Conservation (phyloP, 2,797 vertebrate species). For the Heliangelus exortis region DNA sequence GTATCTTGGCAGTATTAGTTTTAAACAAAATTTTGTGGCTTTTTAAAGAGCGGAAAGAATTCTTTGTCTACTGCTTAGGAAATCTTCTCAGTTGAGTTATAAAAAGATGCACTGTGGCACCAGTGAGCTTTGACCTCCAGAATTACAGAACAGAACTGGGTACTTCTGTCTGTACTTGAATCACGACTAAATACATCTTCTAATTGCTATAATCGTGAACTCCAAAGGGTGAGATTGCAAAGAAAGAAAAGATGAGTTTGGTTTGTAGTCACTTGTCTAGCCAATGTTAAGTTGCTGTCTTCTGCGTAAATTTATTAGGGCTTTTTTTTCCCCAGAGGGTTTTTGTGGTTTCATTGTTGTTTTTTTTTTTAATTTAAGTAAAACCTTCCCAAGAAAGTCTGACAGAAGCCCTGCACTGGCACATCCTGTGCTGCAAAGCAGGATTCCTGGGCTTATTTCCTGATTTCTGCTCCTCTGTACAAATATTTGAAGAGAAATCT, state of each 20-base stretch:
- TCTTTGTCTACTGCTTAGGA: not conserved
- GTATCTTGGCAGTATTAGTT: not conserved
- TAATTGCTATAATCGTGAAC: not conserved
- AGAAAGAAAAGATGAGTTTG: not conserved
- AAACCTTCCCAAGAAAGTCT: not conserved
- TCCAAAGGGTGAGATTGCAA: not conserved
- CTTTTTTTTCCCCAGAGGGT: not conserved
- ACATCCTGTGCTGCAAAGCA: not conserved
- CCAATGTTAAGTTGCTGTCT: not conserved
- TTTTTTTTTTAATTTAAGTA: not conserved
- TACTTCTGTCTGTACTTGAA: not conserved
- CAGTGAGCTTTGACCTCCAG: not conserved
- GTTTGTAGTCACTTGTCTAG: not conserved
- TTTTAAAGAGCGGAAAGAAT: not conserved
- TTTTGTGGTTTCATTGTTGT: no score
- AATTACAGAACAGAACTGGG: not conserved
- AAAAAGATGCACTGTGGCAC: not conserved
- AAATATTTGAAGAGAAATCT: not conserved
- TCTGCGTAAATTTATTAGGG: not conserved
- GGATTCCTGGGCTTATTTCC: slow-evolving; percentile 34
- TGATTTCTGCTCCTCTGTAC: not conserved
- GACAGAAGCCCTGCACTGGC: not conserved
- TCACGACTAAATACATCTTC: not conserved
- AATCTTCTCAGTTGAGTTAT: not conserved
- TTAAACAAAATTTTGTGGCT: not conserved